Percentiles rank a stretch among this genome's conserved stretches.
Evolutionary conservation across 2,797 vertebrate genomes (phyloP).

Genomic region (Pangasius larnaudii): DNA sequence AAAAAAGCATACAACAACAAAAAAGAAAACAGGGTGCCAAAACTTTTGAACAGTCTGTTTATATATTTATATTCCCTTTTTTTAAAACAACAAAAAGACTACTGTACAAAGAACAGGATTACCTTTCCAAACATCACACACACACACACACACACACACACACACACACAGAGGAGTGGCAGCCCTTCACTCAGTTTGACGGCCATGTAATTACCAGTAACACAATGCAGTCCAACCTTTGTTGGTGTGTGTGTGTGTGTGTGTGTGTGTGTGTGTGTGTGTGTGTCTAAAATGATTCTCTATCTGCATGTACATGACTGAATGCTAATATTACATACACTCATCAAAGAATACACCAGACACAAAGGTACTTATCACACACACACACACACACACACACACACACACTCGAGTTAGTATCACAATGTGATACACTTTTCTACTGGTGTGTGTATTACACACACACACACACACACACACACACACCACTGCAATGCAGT

Average conservation of each 20-base stretch:
- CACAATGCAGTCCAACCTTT: neutral
- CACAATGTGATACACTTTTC: neutral
- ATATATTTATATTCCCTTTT: neutral
- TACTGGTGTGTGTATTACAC: conserved; percentile 4
- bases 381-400: neutral
- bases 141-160: conserved; percentile 1
- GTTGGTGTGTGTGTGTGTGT: conserved; percentile 17
- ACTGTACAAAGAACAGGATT: neutral
- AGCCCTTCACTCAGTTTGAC: neutral
- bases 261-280: conserved; percentile 11
- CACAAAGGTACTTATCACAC: conserved; percentile 10
- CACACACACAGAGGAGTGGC: neutral
- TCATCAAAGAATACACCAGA: conserved; percentile 1
- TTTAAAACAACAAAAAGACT: neutral
- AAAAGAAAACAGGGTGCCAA: neutral
- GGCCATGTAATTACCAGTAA: conserved; percentile 12
- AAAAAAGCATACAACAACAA: neutral
- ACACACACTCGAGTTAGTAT: neutral
- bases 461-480: conserved; percentile 24
- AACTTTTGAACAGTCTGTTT: neutral
- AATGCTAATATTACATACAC: neutral
- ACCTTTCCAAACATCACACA: neutral
- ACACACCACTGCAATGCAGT: conserved; percentile 19
- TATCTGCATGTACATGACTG: neutral
- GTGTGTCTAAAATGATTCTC: neutral